Base-by-base conservation (phyloP, 2,888 invertebrate species). In the Tridacna gigas region DNA sequence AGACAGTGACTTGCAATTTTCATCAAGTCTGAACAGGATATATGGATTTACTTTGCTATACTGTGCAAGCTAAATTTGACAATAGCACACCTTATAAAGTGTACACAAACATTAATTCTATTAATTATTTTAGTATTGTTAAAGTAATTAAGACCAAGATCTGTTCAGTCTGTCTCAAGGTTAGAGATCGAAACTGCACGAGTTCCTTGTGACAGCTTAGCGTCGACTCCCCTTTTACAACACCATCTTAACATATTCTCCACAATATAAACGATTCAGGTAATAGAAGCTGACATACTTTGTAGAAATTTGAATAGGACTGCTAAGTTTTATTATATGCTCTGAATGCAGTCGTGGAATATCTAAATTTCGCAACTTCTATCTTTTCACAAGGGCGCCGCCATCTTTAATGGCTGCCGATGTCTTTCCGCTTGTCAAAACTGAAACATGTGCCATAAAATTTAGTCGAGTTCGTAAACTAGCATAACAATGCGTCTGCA, bases 401-500 rank as follows among this genome's bases (percentile, higher is more conserved):
- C 86, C 86, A 87, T 87, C 82, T 87, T 87, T 78, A 87, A 87
- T 87, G 86, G 86, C 86, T 74, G 74, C 77, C 82, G 71, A 67
- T 12, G 80, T 48, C 80, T 82, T 86, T 86, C 86, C 86, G 86
- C 80, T 84, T 83, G 75, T 76, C 77, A 73, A 82, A 82, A 65
- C 22, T 37, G 22, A 51, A 80, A 82, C 86, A 86, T 86, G 86
- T 86, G 86, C 80, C 61, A 28, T 13, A 26, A 51, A 47, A 45
- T 61, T 25, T 25, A 28, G 28, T n/a, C 7, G 13, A 69, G 48
- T 37, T n/a, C 25, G 28, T 13, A 15, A 56, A 75, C 37, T 13
- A 26, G 37, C 37, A 37, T 37, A 37, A 37, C 37, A 37, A 37
- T 37, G 2, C 7, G 7, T 37, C 37, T 37, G 37, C 37, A 4